phyloP scores from a whole-genome alignment of 2,113 vertebrate genomes.

The Laterallus jamaicensis region DNA sequence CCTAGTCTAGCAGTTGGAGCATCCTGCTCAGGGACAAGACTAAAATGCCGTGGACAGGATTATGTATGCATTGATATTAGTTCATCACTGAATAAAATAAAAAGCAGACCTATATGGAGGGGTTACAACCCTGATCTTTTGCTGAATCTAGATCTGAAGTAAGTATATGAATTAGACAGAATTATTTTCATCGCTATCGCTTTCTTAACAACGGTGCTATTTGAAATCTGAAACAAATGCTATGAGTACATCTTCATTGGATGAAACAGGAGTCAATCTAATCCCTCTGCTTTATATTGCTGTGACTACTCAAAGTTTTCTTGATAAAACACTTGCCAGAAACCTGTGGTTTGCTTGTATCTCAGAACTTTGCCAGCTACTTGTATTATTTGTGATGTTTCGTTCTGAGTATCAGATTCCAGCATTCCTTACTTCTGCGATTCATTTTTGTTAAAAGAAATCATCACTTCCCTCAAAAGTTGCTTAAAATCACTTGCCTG shows the following conservation, averaged over 20 bases:
- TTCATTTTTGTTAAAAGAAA: not conserved
- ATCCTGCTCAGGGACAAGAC: not conserved
- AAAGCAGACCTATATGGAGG: not conserved
- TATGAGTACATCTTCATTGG: not conserved
- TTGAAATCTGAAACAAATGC: not conserved
- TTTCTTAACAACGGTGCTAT: not conserved
- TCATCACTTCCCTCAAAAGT: not conserved
- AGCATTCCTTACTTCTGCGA: not conserved
- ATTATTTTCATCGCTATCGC: not conserved
- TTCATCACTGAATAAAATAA: not conserved
- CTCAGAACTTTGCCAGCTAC: not conserved
- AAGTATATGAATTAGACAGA: not conserved
- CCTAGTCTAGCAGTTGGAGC: rapidly evolving
- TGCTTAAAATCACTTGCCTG: not conserved
- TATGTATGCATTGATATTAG: not conserved
- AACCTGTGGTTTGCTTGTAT: not conserved
- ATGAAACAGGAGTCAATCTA: not conserved
- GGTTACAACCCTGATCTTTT: not conserved
- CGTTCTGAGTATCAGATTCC: not conserved
- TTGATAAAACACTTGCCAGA: not conserved
- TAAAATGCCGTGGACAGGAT: not conserved
- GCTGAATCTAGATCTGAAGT: not conserved
- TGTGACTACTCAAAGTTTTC: not conserved
- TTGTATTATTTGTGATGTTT: not conserved
- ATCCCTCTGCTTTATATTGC: not conserved